Evolutionary conservation across 2,888 invertebrate genomes (phyloP).

Genomic region (Sphinx pinastri): DNA sequence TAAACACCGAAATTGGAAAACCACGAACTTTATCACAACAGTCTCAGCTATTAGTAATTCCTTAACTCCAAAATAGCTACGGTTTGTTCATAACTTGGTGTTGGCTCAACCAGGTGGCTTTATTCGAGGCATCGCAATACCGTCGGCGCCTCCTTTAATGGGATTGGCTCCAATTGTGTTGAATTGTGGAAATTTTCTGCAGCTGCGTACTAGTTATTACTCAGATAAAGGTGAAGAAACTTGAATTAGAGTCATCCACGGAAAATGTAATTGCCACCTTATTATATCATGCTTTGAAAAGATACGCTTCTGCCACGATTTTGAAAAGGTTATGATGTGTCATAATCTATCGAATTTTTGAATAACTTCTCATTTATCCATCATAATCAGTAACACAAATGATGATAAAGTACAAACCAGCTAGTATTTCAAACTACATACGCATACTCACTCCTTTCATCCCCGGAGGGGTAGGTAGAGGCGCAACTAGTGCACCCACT

Average conservation of each 20-base stretch:
- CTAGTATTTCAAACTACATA: neutral
- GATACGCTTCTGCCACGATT: neutral
- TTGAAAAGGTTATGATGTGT: neutral
- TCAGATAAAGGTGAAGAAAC: slow-evolving; percentile 30
- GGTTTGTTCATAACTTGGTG: slow-evolving; percentile 16
- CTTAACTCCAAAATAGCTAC: neutral
- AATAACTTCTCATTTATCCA: too few species aligned
- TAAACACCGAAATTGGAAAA: neutral
- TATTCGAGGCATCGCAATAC: slow-evolving; percentile 28
- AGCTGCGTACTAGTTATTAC: slow-evolving; percentile 42
- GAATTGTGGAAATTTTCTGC: slow-evolving; percentile 43
- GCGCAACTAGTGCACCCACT: too few species aligned
- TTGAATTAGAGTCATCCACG: slow-evolving; percentile 29
- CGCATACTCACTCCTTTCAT: too few species aligned
- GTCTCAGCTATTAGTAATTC: neutral
- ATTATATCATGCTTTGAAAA: neutral
- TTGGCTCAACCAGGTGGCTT: slow-evolving; percentile 21
- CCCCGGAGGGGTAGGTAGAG: too few species aligned
- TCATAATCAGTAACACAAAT: too few species aligned
- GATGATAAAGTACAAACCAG: too few species aligned
- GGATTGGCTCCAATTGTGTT: slow-evolving; percentile 39
- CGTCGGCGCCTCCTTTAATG: slow-evolving; percentile 36
- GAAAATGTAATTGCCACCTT: slow-evolving; percentile 23
- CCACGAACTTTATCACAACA: neutral
- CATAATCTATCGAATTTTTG: neutral